Base-by-base conservation (phyloP, 92 coral and sea anemone genomes). In the Desmophyllum pertusum region DNA sequence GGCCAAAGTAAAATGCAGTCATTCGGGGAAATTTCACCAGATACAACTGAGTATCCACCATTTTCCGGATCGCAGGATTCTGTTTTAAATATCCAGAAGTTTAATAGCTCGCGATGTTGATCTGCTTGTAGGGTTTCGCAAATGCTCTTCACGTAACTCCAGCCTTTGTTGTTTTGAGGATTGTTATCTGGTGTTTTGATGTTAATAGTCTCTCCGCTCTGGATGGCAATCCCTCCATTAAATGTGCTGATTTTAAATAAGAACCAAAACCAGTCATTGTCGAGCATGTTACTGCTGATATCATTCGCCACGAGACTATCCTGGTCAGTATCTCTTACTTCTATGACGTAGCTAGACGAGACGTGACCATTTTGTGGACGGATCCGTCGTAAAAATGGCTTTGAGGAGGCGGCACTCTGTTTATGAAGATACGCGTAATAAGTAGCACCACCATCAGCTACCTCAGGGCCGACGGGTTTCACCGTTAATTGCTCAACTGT, bases 221-320 rank as follows among this genome's bases (percentile, higher is more conserved):
- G 70, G 68, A 76, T 76, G 19, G 69, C 70, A 76, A n/a, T 36
- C 21, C 70, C 81, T 37, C 81, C 67, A 61, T 37, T 38, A 33
- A 57, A 21, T 10, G 81, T 76, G 23, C 70, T 76, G 14, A 76
- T 76, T 76, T 29, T 76, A 35, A 76, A 76, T 41, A 76, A 76
- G 52, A 76, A 76, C 81, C 81, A 76, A 38, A 76, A 76, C 81
- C 81, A 76, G 69, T 76, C 81, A 27, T 76, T 76, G 67, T 76
- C 81, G 46, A 15, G 81, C 81, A 76, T 76, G 51, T 33, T 57
- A 30, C 15, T 3, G 29, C 70, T 23, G 37, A 76, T 76, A 15
- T 35, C 0, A 17, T 57, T 57, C 19, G 81, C 81, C 69, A 41
- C 37, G 69, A 76, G 81, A 36, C 7, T 37, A 1, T 2, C 5